Percentiles rank a stretch among this genome's conserved stretches.
These are phyloP conservation scores for Oriolus oriolus DNA, from an alignment of 2,113 vertebrate genomes.

Conservation along the genomic window DNA sequence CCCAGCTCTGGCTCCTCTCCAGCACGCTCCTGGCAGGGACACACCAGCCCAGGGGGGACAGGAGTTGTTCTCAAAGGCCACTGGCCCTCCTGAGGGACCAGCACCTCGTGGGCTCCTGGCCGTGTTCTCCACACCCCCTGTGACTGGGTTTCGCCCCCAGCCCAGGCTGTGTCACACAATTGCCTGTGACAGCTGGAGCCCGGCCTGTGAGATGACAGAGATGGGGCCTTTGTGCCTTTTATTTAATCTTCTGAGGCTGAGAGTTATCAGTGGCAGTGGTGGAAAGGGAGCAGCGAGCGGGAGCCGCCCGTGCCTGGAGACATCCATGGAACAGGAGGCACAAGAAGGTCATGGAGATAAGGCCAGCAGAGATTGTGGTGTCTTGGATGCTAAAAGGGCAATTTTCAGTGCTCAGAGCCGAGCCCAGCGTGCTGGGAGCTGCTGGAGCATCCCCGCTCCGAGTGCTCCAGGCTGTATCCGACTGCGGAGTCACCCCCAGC, in stretches of 20 bases:
- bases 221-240: not conserved
- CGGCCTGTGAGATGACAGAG: not conserved
- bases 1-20: not conserved
- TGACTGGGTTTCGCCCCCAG: not conserved
- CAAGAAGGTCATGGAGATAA: not conserved
- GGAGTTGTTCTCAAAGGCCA: not conserved
- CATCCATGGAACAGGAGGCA: not conserved
- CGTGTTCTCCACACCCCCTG: fast-evolving
- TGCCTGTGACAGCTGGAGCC: not conserved
- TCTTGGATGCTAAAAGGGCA: not conserved
- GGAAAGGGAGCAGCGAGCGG: not conserved
- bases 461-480: fast-evolving
- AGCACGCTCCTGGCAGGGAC: not conserved
- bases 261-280: not conserved
- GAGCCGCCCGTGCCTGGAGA: not conserved
- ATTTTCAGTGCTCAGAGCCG: not conserved
- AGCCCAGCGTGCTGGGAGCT: fast-evolving
- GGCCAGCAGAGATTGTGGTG: not conserved
- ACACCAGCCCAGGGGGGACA: not conserved
- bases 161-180: fast-evolving
- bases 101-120: not conserved
- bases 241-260: not conserved
- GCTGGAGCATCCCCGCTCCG: fast-evolving
- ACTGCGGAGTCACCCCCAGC: too few species aligned
- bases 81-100: not conserved